Percentiles rank a stretch among this genome's conserved stretches.
These are phyloP conservation scores for Poecile montanus DNA, from an alignment of 2,797 vertebrate genomes.

Conservation along the genomic window DNA sequence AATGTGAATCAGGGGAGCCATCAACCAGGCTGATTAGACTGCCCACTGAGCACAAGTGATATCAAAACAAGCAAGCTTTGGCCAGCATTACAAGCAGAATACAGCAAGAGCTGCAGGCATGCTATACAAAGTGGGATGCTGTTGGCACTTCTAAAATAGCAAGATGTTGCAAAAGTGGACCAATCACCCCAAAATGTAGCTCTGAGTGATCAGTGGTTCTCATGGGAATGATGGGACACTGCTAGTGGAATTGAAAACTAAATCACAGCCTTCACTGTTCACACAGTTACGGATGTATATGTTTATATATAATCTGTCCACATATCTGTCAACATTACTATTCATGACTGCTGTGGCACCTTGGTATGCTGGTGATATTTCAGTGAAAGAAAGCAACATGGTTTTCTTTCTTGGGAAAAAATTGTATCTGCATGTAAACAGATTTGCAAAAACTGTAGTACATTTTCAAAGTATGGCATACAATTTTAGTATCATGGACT, in stretches of 20 bases:
- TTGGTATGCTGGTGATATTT: conserved; percentile 77
- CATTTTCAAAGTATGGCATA: neutral
- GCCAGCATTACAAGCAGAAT: conserved; percentile 37
- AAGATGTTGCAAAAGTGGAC: conserved; percentile 44
- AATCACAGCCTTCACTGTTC: conserved; percentile 40
- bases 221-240: conserved; percentile 25
- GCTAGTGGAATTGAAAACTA: conserved; percentile 49
- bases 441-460: neutral
- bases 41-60: conserved; percentile 40
- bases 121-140: conserved; percentile 9
- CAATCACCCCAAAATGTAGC: conserved; percentile 35
- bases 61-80: conserved; percentile 39
- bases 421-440: conserved; percentile 70
- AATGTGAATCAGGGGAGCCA: conserved; percentile 39
- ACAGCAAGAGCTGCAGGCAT: neutral
- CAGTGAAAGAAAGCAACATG: conserved; percentile 79
- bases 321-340: conserved; percentile 55
- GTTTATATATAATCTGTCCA: conserved; percentile 56
- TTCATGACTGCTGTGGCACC: conserved; percentile 52
- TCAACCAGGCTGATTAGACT: conserved; percentile 45
- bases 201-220: conserved; percentile 44
- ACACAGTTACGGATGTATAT: neutral
- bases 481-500: neutral
- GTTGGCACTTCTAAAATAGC: conserved; percentile 1
- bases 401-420: conserved; percentile 69